Evolutionary conservation across 2,797 vertebrate genomes (phyloP).

Genomic region (Babyrousa celebensis): DNA sequence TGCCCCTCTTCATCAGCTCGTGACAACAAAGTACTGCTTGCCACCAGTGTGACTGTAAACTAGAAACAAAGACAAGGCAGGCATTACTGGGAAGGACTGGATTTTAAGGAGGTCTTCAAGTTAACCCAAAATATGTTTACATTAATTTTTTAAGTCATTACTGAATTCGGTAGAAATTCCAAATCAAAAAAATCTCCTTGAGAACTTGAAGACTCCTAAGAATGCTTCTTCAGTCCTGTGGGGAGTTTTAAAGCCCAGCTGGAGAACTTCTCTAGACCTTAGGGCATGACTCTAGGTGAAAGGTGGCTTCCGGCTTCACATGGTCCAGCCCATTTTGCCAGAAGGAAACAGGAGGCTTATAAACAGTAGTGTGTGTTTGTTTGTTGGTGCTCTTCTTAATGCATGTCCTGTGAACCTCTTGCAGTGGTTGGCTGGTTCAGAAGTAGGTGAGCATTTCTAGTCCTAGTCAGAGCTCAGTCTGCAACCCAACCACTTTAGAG

Average conservation of each 20-base stretch:
- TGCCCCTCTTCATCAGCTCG: background rate
- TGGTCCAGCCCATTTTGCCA: background rate
- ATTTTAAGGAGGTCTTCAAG: background rate
- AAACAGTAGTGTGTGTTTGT: background rate
- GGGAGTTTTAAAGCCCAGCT: background rate
- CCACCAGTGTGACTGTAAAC: background rate
- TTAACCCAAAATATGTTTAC: slow-evolving; percentile 25
- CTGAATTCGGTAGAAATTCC: background rate
- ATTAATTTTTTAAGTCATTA: slow-evolving; percentile 33
- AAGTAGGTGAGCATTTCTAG: background rate
- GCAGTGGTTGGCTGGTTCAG: background rate
- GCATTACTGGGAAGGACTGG: background rate
- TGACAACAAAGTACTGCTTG: background rate
- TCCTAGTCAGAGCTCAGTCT: background rate
- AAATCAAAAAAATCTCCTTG: background rate
- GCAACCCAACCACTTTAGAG: background rate
- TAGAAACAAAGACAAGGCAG: background rate
- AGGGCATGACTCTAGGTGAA: background rate
- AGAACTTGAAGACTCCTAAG: background rate
- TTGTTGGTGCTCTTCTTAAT: background rate
- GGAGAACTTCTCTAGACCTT: background rate
- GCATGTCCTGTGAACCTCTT: background rate
- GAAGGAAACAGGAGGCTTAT: background rate
- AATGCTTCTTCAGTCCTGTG: background rate
- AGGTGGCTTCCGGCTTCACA: background rate